Evolutionary conservation across 2,888 invertebrate species (phyloP), one percentile per base, ranked within the genome.

Genomic region (Aporophyla lueneburgensis): DNA sequence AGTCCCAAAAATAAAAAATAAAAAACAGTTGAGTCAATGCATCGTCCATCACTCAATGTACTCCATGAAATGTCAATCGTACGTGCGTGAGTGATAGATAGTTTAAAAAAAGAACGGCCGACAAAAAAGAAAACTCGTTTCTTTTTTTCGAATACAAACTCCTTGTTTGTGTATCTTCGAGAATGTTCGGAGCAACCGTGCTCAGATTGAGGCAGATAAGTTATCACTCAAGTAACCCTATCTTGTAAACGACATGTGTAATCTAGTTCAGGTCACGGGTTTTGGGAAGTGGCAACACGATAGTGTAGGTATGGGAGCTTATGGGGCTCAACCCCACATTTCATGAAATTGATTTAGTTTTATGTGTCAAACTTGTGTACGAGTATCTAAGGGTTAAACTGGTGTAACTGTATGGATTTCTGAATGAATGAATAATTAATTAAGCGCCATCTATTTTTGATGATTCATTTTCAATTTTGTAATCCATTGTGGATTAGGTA

Each of bases 201-300:
- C 74, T 80, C 68, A 82, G 87, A 85, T 86, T 86, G 80, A 76
- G 71, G 74, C 70, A 73, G 87, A 82, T 82, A 86, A 86, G 71
- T 89, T 86, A 86, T 85, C 85, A 86, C 83, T 86, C 79, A 78
- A 84, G 83, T 78, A 84, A 76, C 84, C 83, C 81, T 86, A 89
- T 82, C 78, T 83, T 81, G 84, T 74, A 78, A 89, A 85, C 79
- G 86, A 89, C 86, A 87, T 78, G 71, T 84, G 88, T 88, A 86
- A 89, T 89, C 86, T 87, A 78, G 74, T 78, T 77, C 83, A 87
- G 83, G 83, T 71, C 83, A 85, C 76, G 80, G 83, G 78, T 77
- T 78, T 73, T 67, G 46, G 76, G 71, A 74, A 87, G 80, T 74
- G 71, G 83, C 46, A 70, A 79, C 83, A 85, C 65, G 83, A 75